phyloP scores from a whole-genome alignment of 2,888 invertebrate species.

The Camptogramma bilineatum region DNA sequence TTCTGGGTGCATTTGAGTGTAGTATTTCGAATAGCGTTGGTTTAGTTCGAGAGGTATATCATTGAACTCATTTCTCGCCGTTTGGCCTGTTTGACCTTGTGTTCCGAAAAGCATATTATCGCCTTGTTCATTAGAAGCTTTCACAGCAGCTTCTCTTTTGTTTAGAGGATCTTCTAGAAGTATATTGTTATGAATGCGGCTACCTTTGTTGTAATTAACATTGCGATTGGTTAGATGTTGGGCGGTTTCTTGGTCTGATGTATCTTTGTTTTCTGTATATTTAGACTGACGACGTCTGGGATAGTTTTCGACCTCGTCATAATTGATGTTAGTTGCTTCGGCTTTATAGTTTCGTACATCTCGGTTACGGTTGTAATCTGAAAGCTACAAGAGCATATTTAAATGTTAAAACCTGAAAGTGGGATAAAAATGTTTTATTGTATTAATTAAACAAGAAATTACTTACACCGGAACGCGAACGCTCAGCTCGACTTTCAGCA shows the following conservation, averaged over 20 bases:
- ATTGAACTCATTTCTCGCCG: conserved; percentile 52
- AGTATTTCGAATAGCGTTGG: conserved; percentile 49
- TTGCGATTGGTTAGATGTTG: conserved; percentile 49
- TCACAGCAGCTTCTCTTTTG: conserved; percentile 50
- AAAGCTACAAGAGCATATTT: conserved; percentile 46
- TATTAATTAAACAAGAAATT: not conserved
- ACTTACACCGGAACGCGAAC: conserved; percentile 43
- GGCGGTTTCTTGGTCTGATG: conserved; percentile 47
- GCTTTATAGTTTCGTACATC: conserved; percentile 49
- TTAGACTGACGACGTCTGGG: conserved; percentile 40
- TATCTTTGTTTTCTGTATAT: conserved; percentile 49
- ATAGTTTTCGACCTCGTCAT: conserved; percentile 41
- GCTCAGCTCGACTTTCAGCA: conserved; percentile 41
- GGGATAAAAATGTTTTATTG: not conserved
- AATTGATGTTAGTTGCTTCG: conserved; percentile 32
- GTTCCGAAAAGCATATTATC: conserved; percentile 59
- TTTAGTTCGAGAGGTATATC: conserved; percentile 51
- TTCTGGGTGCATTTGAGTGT: conserved; percentile 55
- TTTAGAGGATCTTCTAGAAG: conserved; percentile 46
- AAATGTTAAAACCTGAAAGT: not conserved
- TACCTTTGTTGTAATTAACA: conserved; percentile 42
- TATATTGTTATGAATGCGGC: conserved; percentile 43
- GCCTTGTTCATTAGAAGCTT: conserved; percentile 52
- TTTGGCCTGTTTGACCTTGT: conserved; percentile 49
- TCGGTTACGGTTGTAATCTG: conserved; percentile 51